A percentile compares a stretch with the other conserved stretches of the same genome.
Conservation (phyloP, 2,113 vertebrate genomes). For the Erinaceus europaeus region DNA sequence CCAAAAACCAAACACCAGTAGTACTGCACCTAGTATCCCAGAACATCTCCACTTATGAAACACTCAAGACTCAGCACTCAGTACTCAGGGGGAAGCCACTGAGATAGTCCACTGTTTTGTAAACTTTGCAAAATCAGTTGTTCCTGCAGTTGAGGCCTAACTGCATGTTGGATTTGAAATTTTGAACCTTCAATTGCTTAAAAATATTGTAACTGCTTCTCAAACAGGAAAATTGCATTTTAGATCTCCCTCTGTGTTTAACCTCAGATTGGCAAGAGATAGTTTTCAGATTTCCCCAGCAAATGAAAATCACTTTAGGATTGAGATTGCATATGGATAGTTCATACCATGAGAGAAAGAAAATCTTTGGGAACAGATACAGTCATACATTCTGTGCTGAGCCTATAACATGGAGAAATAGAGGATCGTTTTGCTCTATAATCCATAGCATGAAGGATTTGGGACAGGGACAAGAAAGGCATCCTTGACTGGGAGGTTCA, state of each 20-base stretch:
- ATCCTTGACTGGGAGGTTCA: constrained; percentile 41
- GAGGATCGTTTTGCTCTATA: constrained; percentile 43
- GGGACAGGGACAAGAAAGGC: constrained; percentile 47
- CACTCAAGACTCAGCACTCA: constrained; percentile 14
- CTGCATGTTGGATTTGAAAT: constrained; percentile 66
- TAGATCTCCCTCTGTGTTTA: constrained; percentile 72
- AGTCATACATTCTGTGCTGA: constrained; percentile 37
- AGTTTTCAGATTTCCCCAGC: constrained; percentile 65
- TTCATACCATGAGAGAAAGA: constrained; percentile 50
- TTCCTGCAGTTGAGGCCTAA: constrained; percentile 44
- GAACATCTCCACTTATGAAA: constrained; percentile 46
- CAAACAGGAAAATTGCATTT: constrained; percentile 74
- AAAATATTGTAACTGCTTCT: constrained; percentile 75
- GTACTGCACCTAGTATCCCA: constrained; percentile 26
- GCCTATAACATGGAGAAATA: constrained; percentile 27
- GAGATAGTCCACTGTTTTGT: constrained; percentile 51
- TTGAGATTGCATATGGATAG: constrained; percentile 66
- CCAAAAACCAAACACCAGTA: constrained; percentile 45
- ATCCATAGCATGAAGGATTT: constrained; percentile 43
- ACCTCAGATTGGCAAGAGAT: constrained; percentile 69
- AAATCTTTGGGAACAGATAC: constrained; percentile 54
- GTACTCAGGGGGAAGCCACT: not conserved
- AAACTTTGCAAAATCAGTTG: constrained; percentile 57
- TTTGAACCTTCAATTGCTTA: constrained; percentile 70
- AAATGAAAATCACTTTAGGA: constrained; percentile 74